Evolutionary conservation across 2,888 invertebrate species (phyloP).

Genomic region (Drosophila longiperda): DNA sequence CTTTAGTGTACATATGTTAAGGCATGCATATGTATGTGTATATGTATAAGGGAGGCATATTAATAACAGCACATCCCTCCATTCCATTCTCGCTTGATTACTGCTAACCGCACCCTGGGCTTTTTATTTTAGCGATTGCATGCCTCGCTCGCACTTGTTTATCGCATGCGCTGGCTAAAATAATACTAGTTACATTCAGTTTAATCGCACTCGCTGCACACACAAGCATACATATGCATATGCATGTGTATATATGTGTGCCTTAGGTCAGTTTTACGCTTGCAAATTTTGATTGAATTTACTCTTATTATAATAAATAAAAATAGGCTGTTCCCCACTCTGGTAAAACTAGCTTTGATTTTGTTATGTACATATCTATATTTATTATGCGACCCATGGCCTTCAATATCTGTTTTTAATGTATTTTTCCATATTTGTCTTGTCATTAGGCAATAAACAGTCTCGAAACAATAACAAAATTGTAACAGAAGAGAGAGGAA

Average conservation of each 20-base stretch:
- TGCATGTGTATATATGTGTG: slow-evolving; percentile 27
- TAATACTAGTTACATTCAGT: slow-evolving; percentile 70
- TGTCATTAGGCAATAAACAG: slow-evolving; percentile 30
- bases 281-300: slow-evolving; percentile 46
- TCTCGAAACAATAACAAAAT: slow-evolving; percentile 25
- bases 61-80: slow-evolving; percentile 56
- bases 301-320: slow-evolving; percentile 48
- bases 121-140: slow-evolving; percentile 43
- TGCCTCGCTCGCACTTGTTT: slow-evolving; percentile 40
- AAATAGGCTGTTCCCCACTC: slow-evolving; percentile 50
- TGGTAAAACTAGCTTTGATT: slow-evolving; percentile 64
- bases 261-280: slow-evolving; percentile 37
- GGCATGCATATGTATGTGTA: slow-evolving; percentile 24
- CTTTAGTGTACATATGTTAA: slow-evolving; percentile 24
- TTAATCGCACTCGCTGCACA: slow-evolving; percentile 55
- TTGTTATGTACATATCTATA: slow-evolving; percentile 5
- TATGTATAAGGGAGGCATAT: slow-evolving; percentile 52
- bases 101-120: slow-evolving; percentile 12
- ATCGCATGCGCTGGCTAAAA: slow-evolving; percentile 52
- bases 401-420: slow-evolving; percentile 35
- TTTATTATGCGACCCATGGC: slow-evolving; percentile 15
- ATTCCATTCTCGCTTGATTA: slow-evolving; percentile 14
- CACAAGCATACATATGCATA: slow-evolving; percentile 1
- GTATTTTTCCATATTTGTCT: slow-evolving; percentile 41
- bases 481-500: slow-evolving; percentile 14